Percentiles rank a stretch among this genome's conserved stretches.
Evolutionary conservation across 2,113 vertebrate species (phyloP).

Genomic region (Gadus macrocephalus): DNA sequence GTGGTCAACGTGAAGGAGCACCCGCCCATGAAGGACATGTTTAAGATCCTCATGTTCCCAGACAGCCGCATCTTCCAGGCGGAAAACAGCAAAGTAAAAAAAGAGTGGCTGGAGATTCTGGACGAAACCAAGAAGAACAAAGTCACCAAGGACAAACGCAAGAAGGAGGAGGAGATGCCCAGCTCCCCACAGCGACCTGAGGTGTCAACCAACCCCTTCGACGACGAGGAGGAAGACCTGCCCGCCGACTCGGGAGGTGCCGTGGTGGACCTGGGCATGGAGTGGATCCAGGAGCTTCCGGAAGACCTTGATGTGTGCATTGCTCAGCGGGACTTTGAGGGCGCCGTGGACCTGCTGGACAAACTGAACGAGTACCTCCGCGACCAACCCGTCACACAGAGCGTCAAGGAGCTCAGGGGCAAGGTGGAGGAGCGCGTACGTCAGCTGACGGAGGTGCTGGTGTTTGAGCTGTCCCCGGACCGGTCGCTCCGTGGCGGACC

Average conservation of each 20-base stretch:
- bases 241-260: slow-evolving; percentile 63
- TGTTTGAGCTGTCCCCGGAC: slow-evolving; percentile 93
- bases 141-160: slow-evolving; percentile 78
- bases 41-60: slow-evolving; percentile 97
- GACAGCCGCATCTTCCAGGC: slow-evolving; percentile 97
- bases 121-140: slow-evolving; percentile 92
- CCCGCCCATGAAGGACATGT: slow-evolving; percentile 99
- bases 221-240: slow-evolving; percentile 69
- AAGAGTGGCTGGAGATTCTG: slow-evolving; percentile 96
- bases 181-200: slow-evolving; percentile 58
- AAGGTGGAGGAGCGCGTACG: slow-evolving; percentile 87
- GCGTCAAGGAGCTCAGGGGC: slow-evolving; percentile 82
- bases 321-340: slow-evolving; percentile 95
- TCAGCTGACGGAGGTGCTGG: slow-evolving; percentile 92
- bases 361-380: slow-evolving; percentile 87
- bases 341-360: slow-evolving; percentile 92
- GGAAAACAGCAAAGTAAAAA: slow-evolving; percentile 97
- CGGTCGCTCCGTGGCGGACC: slow-evolving; percentile 90
- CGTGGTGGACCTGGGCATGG: slow-evolving; percentile 83
- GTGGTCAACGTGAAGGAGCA: slow-evolving; percentile 98
- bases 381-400: slow-evolving; percentile 78
- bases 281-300: slow-evolving; percentile 96
- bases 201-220: slow-evolving; percentile 81
- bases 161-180: slow-evolving; percentile 81
- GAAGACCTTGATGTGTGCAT: slow-evolving; percentile 97